These are phyloP conservation scores for Himalopsyche tibetana DNA, from an alignment of 2,888 invertebrate species.

Conservation along the genomic window DNA sequence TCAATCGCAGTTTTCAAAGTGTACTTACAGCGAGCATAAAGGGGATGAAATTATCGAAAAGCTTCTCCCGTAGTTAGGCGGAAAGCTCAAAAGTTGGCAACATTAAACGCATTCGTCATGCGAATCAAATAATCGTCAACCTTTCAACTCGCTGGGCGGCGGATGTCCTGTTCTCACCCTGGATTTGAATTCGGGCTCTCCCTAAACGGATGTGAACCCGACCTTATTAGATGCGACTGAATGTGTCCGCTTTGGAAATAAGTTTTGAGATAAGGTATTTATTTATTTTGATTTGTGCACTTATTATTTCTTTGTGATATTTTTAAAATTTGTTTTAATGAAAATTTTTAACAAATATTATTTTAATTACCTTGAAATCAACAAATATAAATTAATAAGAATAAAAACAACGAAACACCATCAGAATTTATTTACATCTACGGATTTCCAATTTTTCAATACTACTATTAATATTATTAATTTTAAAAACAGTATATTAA, in stretches of 20 bases:
- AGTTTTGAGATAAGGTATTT: background rate
- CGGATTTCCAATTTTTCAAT: too few relatives aligned
- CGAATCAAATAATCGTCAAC: constrained; percentile 64
- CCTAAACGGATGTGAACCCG: constrained; percentile 13
- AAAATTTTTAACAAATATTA: too few relatives aligned
- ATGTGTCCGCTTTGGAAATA: background rate
- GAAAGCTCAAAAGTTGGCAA: constrained; percentile 46
- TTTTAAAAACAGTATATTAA: too few relatives aligned
- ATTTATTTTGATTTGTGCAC: too few relatives aligned
- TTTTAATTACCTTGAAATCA: too few relatives aligned
- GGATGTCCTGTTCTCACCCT: constrained; percentile 65
- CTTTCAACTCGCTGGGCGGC: constrained; percentile 59
- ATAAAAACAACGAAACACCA: too few relatives aligned
- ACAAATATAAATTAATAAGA: too few relatives aligned
- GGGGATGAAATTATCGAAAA: background rate
- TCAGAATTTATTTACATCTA: too few relatives aligned
- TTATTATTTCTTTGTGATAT: too few relatives aligned
- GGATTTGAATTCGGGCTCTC: background rate
- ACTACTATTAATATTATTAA: too few relatives aligned
- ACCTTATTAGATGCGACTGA: constrained; percentile 4
- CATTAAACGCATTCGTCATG: constrained; percentile 64
- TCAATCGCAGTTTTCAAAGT: constrained; percentile 40
- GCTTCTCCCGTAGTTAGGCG: background rate
- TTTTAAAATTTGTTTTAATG: too few relatives aligned
- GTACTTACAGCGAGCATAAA: background rate